Percentiles rank a stretch among this genome's conserved stretches.
phyloP scores from a whole-genome alignment of 2,888 invertebrate species.

The Lottia gigantea region DNA sequence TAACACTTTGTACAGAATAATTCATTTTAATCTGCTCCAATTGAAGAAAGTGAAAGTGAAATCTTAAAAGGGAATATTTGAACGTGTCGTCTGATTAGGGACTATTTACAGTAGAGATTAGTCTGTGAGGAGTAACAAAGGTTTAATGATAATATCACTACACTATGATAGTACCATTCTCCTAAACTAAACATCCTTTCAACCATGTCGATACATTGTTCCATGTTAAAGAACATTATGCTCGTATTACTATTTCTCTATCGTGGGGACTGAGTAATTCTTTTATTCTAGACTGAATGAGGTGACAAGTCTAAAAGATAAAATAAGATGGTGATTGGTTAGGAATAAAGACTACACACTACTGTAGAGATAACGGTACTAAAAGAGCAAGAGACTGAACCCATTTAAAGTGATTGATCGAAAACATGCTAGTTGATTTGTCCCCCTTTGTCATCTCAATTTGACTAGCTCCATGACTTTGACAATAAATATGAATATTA shows the following conservation, averaged over 20 bases:
- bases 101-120: conserved; percentile 8
- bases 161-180: conserved; percentile 7
- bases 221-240: conserved; percentile 4
- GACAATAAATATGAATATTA: conserved; percentile 28
- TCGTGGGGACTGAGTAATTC: conserved; percentile 1
- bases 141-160: conserved; percentile 3
- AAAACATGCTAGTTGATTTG: conserved; percentile 20
- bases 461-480: conserved; percentile 23
- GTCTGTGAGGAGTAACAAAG: background rate
- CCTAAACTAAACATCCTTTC: background rate
- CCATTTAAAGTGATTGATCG: conserved; percentile 14
- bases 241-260: background rate
- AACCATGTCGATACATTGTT: background rate
- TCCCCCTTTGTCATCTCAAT: conserved; percentile 20
- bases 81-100: conserved; percentile 1
- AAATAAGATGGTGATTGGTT: too few relatives aligned
- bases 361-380: too few relatives aligned
- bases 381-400: too few relatives aligned
- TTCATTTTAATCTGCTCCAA: background rate
- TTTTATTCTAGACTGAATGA: background rate
- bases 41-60: background rate
- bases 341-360: too few relatives aligned
- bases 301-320: too few relatives aligned
- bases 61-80: background rate
- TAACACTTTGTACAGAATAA: background rate